These are phyloP conservation scores for Setipinna tenuifilis DNA, from an alignment of 2,797 vertebrate species.

Conservation along the genomic window DNA sequence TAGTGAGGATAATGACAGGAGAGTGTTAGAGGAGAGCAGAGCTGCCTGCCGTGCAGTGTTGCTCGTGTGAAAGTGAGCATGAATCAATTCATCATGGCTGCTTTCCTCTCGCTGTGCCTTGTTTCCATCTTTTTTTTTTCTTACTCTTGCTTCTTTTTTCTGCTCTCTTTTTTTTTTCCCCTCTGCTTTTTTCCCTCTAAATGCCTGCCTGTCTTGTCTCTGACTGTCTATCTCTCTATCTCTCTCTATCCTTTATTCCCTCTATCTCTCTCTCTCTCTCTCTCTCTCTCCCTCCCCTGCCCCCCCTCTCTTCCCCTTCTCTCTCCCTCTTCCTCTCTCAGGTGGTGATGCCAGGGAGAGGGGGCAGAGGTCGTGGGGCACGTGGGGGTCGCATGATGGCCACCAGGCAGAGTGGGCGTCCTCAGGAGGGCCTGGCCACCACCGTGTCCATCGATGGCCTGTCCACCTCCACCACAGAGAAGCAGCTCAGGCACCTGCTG, in stretches of 20 bases:
- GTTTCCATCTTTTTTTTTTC: not conserved
- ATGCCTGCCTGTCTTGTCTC: slow-evolving; percentile 29
- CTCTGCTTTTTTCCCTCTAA: slow-evolving; percentile 4
- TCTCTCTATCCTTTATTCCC: slow-evolving; percentile 34
- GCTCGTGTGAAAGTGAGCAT: slow-evolving; percentile 14
- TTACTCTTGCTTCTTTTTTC: not conserved
- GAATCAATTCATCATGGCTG: not conserved
- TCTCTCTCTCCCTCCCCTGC: not conserved
- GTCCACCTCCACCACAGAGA: slow-evolving; percentile 92
- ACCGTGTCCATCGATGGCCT: slow-evolving; percentile 95
- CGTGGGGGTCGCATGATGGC: slow-evolving; percentile 77
- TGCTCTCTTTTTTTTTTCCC: not conserved
- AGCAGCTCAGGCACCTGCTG: slow-evolving; percentile 91
- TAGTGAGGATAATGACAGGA: slow-evolving; percentile 2
- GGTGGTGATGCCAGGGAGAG: slow-evolving; percentile 88
- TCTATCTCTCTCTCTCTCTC: slow-evolving; percentile 31
- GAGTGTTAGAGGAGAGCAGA: slow-evolving; percentile 7
- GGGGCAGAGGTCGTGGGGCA: slow-evolving; percentile 77
- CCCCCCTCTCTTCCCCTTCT: not conserved
- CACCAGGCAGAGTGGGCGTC: slow-evolving; percentile 84
- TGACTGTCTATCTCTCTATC: not conserved
- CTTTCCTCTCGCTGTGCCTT: not conserved
- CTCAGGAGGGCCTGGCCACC: slow-evolving; percentile 79
- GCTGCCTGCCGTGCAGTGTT: slow-evolving; percentile 44
- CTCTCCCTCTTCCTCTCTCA: slow-evolving; percentile 63